Evolutionary conservation across 1,140 invertebrate genomes (phyloP), one percentile per base, ranked within the genome.

Genomic region (Musca domestica): DNA sequence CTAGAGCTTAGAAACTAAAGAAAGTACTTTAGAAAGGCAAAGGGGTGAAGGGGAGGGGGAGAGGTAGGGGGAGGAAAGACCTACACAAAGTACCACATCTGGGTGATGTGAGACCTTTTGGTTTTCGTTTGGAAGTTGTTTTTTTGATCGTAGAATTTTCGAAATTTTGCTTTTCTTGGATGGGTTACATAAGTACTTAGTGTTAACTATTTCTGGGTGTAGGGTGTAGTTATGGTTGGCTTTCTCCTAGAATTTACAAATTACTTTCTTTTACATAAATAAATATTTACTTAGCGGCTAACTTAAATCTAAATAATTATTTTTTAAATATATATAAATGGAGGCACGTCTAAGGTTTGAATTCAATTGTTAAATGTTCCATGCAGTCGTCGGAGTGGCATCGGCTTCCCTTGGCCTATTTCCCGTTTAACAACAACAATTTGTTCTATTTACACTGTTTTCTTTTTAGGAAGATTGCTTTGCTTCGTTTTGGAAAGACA

Each of bases 391-490:
- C 34, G 34, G 34, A 41, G 34, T 41, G 10, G 5, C 10, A 41
- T 5, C 4, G 4, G 34, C 34, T 12, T 12, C 5, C 2, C 34
- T 41, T 41, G 34, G 34, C 34, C 6, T 41, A n/a, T 41, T 41
- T 41, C 10, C 10, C 34, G n/a, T n/a, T 34, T 19, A 9, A 34
- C 17, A 34, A 25, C 41, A 12, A 61, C 34, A 61, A 27, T 58
- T 61, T 41, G 27, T 61, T 61, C 56, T 61, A 61, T 61, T 61
- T 61, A 61, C 56, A 61, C n/a, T n/a, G n/a, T n/a, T n/a, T n/a
- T n/a, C n/a, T n/a, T n/a, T 14, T 34, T 61, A 61, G 56, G 27
- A 34, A 17, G 27, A 27, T 12, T 34, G 0, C 17, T 58, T 17
- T 34, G n/a, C n/a, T 41, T 41, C 12, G 34, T 41, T n/a, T 41